These are phyloP conservation scores for Corythornis vintsioides DNA, from an alignment of 2,113 vertebrate species.

Conservation along the genomic window DNA sequence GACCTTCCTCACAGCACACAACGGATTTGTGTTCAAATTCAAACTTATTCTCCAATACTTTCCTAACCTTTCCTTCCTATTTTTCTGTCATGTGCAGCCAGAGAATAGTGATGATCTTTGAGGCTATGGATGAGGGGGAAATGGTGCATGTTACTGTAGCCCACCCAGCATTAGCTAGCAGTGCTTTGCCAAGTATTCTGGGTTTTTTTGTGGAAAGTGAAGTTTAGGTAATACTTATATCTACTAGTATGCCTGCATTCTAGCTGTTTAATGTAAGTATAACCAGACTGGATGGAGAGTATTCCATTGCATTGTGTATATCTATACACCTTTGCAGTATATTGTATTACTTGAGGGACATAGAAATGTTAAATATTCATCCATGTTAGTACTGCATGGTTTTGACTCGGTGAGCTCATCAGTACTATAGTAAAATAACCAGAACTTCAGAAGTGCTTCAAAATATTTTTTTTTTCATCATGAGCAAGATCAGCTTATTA, in stretches of 20 bases:
- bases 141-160: not conserved
- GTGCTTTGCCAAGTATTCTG: not conserved
- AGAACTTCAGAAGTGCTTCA: not conserved
- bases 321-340: not conserved
- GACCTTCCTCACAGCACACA: not conserved
- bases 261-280: not conserved
- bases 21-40: not conserved
- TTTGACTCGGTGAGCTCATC: not conserved
- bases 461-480: not conserved
- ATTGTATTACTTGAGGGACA: not conserved
- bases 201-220: not conserved
- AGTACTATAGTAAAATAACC: not conserved
- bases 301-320: not conserved
- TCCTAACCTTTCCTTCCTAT: slow-evolving; percentile 2
- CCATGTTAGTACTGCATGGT: not conserved
- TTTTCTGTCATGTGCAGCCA: not conserved
- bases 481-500: not conserved
- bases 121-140: not conserved
- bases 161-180: not conserved
- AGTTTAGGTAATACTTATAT: not conserved
- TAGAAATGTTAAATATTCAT: not conserved
- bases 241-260: not conserved
- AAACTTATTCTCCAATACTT: not conserved
- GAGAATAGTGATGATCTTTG: not conserved
- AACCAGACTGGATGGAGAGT: not conserved